A percentile compares a stretch with the other conserved stretches of the same genome.
Evolutionary conservation across 2,888 invertebrate species (phyloP).

Genomic region (Cryptophagus acutangulus): DNA sequence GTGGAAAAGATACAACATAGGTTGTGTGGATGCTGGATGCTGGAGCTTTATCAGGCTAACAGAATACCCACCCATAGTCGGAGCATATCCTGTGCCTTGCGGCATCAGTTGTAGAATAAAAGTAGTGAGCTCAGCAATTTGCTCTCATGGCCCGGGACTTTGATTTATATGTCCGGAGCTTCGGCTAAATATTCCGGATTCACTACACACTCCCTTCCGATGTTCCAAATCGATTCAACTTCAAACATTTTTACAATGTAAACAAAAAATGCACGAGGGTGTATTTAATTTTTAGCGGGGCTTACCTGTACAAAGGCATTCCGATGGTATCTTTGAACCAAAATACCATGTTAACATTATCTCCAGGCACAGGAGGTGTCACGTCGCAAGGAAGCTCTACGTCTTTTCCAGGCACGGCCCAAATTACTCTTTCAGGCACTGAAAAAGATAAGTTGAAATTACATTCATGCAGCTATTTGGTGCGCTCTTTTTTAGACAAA

Average conservation of each 20-base stretch:
- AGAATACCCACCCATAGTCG: constrained; percentile 9
- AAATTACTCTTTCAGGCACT: constrained; percentile 64
- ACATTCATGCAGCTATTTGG: neutral
- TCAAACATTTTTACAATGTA: no score
- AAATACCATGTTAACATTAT: constrained; percentile 75
- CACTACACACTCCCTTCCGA: constrained; percentile 36
- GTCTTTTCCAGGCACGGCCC: constrained; percentile 72
- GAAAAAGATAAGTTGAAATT: constrained; percentile 36
- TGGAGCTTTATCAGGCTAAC: constrained; percentile 4
- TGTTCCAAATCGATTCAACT: constrained; percentile 35
- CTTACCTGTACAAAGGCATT: constrained; percentile 81
- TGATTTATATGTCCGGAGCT: constrained; percentile 43
- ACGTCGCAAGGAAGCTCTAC: constrained; percentile 82
- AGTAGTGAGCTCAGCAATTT: constrained; percentile 43
- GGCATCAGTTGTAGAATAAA: constrained; percentile 37
- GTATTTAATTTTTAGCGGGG: neutral
- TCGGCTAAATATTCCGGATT: constrained; percentile 44
- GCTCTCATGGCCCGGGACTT: constrained; percentile 37
- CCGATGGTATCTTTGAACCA: constrained; percentile 85
- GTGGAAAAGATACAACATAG: no score
- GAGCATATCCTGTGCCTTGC: constrained; percentile 28
- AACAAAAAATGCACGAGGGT: no score
- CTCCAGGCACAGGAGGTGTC: constrained; percentile 63
- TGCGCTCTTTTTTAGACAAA: no score
- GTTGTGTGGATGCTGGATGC: neutral